Evolutionary conservation across 2,113 vertebrate genomes (phyloP), one percentile per base, ranked within the genome.

Genomic region (Pagrus major): DNA sequence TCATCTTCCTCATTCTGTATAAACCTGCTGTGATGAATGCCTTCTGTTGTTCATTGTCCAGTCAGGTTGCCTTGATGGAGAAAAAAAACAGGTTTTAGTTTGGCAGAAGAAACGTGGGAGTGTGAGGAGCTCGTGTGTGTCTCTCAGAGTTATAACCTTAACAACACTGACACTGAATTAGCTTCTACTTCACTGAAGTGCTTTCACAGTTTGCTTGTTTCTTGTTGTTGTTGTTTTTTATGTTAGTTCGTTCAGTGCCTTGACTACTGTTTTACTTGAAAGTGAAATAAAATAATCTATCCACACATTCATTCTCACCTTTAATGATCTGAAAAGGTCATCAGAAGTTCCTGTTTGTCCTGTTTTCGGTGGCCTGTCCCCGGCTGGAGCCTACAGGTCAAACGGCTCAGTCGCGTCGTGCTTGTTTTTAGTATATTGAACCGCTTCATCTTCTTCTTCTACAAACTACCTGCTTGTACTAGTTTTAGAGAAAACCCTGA

Each of bases 261-360:
- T 91, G 67, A 86, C 80, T 86, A 12, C 68, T 88, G 83, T 82
- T 82, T 79, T 86, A 93, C 90, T 91, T 93, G 88, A 93, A 90
- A 54, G 0, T 33, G 44, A 42, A 92, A 92, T 91, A 91, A 91
- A 92, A 73, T 21, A 23, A 49, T n/a, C 12, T 27, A 66, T 80
- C 59, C 4, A 16, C 67, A 33, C n/a, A 9, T 9, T 5, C 2
- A 1, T 47, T 20, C 1, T 37, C 23, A 6, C 1, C 5, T 71
- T 59, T n/a, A 12, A 76, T n/a, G n/a, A n/a, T n/a, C n/a, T n/a
- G n/a, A n/a, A n/a, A n/a, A n/a, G n/a, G n/a, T n/a, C n/a, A n/a
- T n/a, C n/a, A n/a, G n/a, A n/a, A n/a, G n/a, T n/a, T n/a, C n/a
- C n/a, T n/a, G n/a, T n/a, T n/a, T n/a, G n/a, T n/a, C n/a, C n/a